Base-by-base conservation (phyloP, 2,888 invertebrate genomes). In the Cephus pulcher region DNA sequence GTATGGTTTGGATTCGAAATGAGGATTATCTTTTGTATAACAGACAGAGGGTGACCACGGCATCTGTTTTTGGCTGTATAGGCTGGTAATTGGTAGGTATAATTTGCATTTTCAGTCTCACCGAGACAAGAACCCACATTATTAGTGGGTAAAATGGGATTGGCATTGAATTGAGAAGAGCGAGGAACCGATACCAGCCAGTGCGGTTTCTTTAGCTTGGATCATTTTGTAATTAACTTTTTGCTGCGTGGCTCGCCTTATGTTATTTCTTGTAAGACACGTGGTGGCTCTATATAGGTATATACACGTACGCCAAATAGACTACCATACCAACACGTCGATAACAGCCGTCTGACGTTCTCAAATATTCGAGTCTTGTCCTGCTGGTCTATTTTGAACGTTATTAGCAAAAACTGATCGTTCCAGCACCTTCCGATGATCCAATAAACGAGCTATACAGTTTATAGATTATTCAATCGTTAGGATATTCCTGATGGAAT, bases 171-270 rank as follows among this genome's bases (percentile, higher is more conserved):
- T 82, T 84, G 74, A 75, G 37, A n/a, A 80, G 78, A 71, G 79
- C 76, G 80, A 80, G 75, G 75, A 74, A 35, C 56, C 56, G 71
- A 71, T 71, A 56, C 9, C 23, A 56, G 56, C 9, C 56, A 56
- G 77, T 82, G 86, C 82, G 82, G 84, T 86, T 85, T 86, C 84
- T 84, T 80, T 76, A 40, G 76, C 73, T 81, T 80, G 83, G 82
- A 88, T 89, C 86, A 89, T 89, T 87, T 87, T 81, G 86, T 88
- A 88, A 88, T 88, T 88, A 88, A 89, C 87, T 90, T 90, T 87
- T 90, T 87, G 84, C 82, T 80, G 11, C 71, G 80, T 69, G 74
- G 73, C 80, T 80, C 80, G 77, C 78, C 80, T 56, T 56, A 56
- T 56, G 56, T 56, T 56, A 56, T 56, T 56, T 56, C 56, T 56